Percentiles rank a stretch among this genome's conserved stretches.
Conservation (phyloP, 2,113 vertebrate species). For the Ranitomeya imitator region DNA sequence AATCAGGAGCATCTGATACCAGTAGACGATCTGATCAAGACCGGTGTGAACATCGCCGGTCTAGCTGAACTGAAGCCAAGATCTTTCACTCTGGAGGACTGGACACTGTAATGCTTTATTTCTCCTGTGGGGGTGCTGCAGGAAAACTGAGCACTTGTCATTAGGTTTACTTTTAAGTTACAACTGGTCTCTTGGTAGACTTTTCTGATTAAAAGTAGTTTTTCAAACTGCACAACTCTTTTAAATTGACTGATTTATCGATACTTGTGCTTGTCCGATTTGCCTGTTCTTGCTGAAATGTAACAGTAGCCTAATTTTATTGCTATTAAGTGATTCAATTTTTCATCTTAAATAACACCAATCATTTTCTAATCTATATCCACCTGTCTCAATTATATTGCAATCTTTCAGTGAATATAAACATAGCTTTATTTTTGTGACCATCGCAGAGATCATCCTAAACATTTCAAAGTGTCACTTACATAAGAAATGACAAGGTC, state of each 20-base stretch:
- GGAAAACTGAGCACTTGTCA: background rate
- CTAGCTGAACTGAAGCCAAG: no score
- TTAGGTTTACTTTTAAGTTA: background rate
- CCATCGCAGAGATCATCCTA: background rate
- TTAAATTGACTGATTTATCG: background rate
- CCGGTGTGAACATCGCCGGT: no score
- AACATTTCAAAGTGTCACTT: slow-evolving; percentile 15
- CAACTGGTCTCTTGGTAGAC: background rate
- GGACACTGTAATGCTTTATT: background rate
- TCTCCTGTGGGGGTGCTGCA: background rate
- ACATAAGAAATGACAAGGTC: slow-evolving; percentile 49
- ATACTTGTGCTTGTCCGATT: background rate
- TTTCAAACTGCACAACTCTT: background rate
- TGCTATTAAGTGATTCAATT: background rate
- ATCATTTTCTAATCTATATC: background rate
- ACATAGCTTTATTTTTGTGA: slow-evolving; percentile 4
- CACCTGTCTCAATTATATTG: background rate
- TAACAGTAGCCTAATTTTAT: background rate
- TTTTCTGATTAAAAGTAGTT: background rate
- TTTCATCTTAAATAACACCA: background rate
- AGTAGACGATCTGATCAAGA: no score
- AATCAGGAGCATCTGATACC: no score
- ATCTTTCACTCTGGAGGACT: no score
- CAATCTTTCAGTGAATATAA: background rate
- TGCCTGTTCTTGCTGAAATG: background rate